Evolutionary conservation across 2,797 vertebrate species (phyloP).

Genomic region (Lateolabrax maculatus): DNA sequence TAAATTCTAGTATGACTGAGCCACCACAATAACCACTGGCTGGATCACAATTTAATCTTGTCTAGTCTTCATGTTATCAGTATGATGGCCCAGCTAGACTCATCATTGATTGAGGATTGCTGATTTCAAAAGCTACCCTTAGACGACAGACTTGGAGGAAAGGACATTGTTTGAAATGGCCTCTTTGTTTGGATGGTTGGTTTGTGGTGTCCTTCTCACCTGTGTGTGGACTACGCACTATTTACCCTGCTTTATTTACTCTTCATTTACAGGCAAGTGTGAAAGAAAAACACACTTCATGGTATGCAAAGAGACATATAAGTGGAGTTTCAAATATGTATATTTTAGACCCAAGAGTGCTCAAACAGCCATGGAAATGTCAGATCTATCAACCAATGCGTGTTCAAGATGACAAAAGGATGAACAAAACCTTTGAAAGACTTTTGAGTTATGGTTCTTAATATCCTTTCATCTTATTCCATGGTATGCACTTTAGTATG

Average conservation of each 20-base stretch:
- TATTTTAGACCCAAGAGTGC: not conserved
- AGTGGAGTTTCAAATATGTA: conserved; percentile 26
- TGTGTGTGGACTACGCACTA: conserved; percentile 51
- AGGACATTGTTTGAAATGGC: conserved; percentile 44
- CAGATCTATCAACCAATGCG: conserved; percentile 1
- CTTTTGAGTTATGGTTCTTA: conserved; percentile 31
- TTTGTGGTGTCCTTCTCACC: conserved; percentile 65
- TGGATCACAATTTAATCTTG: not conserved
- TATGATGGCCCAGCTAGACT: not conserved
- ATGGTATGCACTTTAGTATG: conserved; percentile 17
- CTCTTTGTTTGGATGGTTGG: conserved; percentile 56
- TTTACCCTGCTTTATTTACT: conserved; percentile 68
- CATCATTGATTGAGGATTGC: not conserved
- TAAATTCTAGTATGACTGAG: not conserved
- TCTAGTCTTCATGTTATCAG: not conserved
- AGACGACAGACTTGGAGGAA: conserved; percentile 5
- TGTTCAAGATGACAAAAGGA: conserved; percentile 1
- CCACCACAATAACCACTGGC: not conserved
- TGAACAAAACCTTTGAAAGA: conserved; percentile 9
- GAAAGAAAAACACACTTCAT: conserved; percentile 72
- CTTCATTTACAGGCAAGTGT: conserved; percentile 74
- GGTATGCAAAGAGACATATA: conserved; percentile 43
- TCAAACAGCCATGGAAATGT: conserved; percentile 1
- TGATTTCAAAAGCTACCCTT: not conserved
- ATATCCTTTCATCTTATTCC: conserved; percentile 36